Base-by-base conservation (phyloP, 2,113 vertebrate species). In the Thryonomys swinderianus region DNA sequence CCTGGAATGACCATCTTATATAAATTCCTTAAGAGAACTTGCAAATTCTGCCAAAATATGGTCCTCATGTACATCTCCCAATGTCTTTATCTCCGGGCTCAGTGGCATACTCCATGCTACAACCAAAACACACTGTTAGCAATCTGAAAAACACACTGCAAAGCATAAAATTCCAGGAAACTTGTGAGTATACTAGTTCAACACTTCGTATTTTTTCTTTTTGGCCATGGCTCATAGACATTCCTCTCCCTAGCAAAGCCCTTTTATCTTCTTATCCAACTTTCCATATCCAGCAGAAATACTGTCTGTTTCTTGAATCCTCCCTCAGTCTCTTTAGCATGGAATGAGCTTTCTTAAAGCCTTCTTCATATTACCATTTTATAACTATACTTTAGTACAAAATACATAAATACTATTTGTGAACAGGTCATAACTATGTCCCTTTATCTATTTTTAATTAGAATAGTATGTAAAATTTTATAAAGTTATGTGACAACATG, bases 11-110 rank as follows among this genome's bases (percentile, higher is more conserved):
- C 48, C n/a, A 61, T 66, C 59, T 78, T 89, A 45, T n/a, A n/a
- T 84, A 89, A 89, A 85, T 89, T 92, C 40, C 80, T 92, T 76
- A 37, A 42, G 55, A 81, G 81, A 88, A 27, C n/a, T 81, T 76
- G 74, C 59, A 81, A 7, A 48, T 80, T 93, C n/a, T 30, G 83
- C 57, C 17, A 67, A 83, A 93, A 79, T 48, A 71, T 42, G 42
- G 14, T n/a, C 32, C 53, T 55, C 53, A 40, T 18, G 11, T 62
- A n/a, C 2, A 48, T 83, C 59, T 78, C 79, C 61, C 78, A 76
- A 1, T 59, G 55, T 76, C 2, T 45, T 40, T 45, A 45, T 57
- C n/a, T 81, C 73, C 17, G 62, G 13, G 16, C 16, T 17, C 51
- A 57, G 27, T 45, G 48, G 32, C n/a, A 89, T 0, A 57, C 9